These are phyloP conservation scores for Ovibos moschatus DNA, from an alignment of 2,113 vertebrate genomes.

Conservation along the genomic window DNA sequence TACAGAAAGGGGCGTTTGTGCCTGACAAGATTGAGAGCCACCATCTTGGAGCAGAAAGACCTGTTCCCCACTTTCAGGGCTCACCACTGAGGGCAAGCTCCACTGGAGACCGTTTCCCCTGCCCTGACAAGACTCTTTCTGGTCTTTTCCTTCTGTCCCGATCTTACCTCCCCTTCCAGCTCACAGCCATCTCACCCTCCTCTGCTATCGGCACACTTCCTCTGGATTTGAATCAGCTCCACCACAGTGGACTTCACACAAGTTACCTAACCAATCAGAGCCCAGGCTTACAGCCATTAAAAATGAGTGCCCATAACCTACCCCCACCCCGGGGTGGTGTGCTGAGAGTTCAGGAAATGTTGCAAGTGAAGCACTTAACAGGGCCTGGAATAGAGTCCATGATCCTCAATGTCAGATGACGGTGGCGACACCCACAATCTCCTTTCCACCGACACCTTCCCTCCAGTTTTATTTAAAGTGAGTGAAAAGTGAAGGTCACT, in stretches of 20 bases:
- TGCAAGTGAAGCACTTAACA: neutral
- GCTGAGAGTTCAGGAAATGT: neutral
- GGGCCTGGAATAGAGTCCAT: accelerated
- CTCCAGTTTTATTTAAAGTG: neutral
- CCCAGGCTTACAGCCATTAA: neutral
- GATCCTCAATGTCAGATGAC: neutral
- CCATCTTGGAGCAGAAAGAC: neutral
- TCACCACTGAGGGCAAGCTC: no score
- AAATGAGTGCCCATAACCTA: neutral
- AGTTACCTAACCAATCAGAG: neutral
- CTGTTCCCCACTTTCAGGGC: neutral
- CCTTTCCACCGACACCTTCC: neutral
- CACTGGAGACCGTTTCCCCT: neutral
- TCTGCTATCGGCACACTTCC: neutral
- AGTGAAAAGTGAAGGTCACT: neutral
- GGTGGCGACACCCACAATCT: neutral
- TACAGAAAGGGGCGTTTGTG: neutral
- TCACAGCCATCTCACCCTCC: neutral
- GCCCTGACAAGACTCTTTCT: neutral
- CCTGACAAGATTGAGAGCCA: neutral
- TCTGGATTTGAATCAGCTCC: neutral
- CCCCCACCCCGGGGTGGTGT: accelerated
- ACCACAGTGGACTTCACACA: neutral
- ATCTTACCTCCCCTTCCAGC: neutral
- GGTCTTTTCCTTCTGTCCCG: neutral